Percentiles rank a stretch among this genome's conserved stretches.
These are phyloP conservation scores for Oreotragus oreotragus DNA, from an alignment of 2,113 vertebrate genomes.

Conservation along the genomic window DNA sequence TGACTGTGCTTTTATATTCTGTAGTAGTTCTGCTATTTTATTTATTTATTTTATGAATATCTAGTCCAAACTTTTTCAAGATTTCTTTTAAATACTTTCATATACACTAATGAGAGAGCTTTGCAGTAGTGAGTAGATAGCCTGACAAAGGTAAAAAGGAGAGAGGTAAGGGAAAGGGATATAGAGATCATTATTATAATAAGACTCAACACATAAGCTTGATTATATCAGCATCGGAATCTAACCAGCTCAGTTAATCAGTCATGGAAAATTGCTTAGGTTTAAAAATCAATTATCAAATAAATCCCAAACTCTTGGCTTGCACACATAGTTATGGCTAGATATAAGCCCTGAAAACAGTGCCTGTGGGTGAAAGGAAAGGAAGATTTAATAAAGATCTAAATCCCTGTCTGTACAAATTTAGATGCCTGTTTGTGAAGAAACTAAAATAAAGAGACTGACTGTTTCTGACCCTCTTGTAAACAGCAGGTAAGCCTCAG, in stretches of 20 bases:
- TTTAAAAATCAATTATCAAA: constrained; percentile 31
- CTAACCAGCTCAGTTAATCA: not conserved
- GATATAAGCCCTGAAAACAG: not conserved
- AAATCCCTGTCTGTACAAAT: not conserved
- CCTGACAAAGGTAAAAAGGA: not conserved
- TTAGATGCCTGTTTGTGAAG: not conserved
- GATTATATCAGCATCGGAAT: not conserved
- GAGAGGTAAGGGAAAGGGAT: not conserved
- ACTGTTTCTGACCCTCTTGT: not conserved
- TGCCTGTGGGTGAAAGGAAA: not conserved
- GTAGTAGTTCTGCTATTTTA: not conserved
- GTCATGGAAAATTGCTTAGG: not conserved
- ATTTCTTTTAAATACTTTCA: not conserved
- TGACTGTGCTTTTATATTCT: not conserved
- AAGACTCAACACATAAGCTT: not conserved
- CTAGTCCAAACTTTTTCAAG: not conserved
- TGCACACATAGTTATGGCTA: not conserved
- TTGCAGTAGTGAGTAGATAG: not conserved
- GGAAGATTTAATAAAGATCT: not conserved
- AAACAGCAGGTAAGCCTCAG: not conserved
- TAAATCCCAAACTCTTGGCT: not conserved
- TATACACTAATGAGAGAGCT: not conserved
- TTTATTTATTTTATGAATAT: not conserved
- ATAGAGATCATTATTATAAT: not conserved
- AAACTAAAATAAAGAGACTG: not conserved